phyloP scores from a whole-genome alignment of 2,888 invertebrate genomes.

The Cactoblastis cactorum region DNA sequence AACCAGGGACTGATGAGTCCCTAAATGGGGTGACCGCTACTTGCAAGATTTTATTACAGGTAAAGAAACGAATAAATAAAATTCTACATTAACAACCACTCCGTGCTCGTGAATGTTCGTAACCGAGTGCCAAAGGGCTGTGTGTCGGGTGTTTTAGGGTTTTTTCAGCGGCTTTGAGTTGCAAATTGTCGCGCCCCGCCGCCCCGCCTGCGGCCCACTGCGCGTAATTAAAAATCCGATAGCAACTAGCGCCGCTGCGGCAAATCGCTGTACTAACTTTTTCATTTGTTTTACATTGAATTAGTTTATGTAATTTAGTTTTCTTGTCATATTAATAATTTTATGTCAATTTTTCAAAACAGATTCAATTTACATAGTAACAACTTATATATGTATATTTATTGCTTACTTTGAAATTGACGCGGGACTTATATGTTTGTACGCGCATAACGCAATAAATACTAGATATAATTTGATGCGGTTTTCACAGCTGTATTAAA shows the following conservation, averaged over 20 bases:
- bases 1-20: too few species aligned
- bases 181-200: conserved; percentile 57
- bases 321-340: too few species aligned
- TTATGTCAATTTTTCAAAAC: too few species aligned
- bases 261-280: conserved; percentile 37
- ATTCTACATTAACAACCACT: conserved; percentile 21
- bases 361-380: too few species aligned
- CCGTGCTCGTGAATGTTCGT: conserved; percentile 33
- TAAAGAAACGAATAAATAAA: conserved; percentile 7
- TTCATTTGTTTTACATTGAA: background rate
- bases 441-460: too few species aligned
- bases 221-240: conserved; percentile 65
- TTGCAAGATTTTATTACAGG: background rate
- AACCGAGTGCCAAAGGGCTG: conserved; percentile 60
- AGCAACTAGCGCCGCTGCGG: conserved; percentile 40
- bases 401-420: too few species aligned
- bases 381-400: too few species aligned
- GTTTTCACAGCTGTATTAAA: too few species aligned
- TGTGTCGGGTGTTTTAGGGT: conserved; percentile 74
- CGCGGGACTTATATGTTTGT: too few species aligned
- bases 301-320: too few species aligned
- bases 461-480: too few species aligned
- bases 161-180: conserved; percentile 77
- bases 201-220: conserved; percentile 31
- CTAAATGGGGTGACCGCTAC: too few species aligned